Percentiles rank a stretch among this genome's conserved stretches.
Conservation (phyloP, 1,140 invertebrate genomes). For the Papilio xuthus region DNA sequence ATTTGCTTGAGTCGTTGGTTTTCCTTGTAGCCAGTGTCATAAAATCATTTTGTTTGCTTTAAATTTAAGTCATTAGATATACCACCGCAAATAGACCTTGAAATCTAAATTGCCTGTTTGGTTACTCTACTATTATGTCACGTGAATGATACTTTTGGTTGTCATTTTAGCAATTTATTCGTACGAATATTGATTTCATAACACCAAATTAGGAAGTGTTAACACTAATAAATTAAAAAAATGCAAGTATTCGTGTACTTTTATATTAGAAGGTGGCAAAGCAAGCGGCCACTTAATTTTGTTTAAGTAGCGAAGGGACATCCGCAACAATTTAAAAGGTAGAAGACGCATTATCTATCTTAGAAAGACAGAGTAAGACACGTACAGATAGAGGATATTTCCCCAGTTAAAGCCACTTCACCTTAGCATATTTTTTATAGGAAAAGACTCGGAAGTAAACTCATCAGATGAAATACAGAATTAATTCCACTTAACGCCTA, state of each 20-base stretch:
- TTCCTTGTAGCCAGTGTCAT: background rate
- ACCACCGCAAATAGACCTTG: slow-evolving; percentile 8
- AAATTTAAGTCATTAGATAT: slow-evolving; percentile 10
- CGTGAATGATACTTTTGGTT: background rate
- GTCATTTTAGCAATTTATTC: background rate
- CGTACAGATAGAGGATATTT: too few species aligned
- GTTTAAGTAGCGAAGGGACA: too few species aligned
- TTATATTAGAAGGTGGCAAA: too few species aligned
- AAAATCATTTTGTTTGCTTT: background rate
- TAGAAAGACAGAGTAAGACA: too few species aligned
- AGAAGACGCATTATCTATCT: too few species aligned
- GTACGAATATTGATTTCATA: background rate
- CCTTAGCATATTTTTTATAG: too few species aligned
- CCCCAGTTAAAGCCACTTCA: too few species aligned
- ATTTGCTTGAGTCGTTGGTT: background rate
- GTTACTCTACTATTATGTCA: background rate
- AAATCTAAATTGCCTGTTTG: slow-evolving; percentile 5
- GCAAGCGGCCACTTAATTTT: too few species aligned
- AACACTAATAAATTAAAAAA: background rate
- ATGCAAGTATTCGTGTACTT: background rate
- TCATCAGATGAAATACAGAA: too few species aligned
- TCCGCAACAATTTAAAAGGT: too few species aligned
- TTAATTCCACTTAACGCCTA: too few species aligned
- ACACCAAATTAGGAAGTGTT: background rate
- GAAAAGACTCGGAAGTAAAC: too few species aligned